Evolutionary conservation across 2,888 invertebrate species (phyloP), one percentile per base, ranked within the genome.

Genomic region (Rhimphoctona megacephalus): DNA sequence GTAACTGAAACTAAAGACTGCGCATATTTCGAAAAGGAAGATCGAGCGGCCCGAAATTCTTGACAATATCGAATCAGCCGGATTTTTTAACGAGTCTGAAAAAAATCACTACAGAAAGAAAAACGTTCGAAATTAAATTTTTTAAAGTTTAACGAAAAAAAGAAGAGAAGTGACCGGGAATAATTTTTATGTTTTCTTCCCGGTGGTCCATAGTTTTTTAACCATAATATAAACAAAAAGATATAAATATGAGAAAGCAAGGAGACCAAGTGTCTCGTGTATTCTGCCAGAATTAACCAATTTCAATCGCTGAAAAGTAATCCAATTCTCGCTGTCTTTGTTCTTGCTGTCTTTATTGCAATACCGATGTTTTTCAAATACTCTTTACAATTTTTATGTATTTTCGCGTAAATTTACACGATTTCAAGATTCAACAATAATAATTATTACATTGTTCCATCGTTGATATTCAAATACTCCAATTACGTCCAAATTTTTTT

Each of bases 191-290:
- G 19, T 64, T 72, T 52, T 74, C 14, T 61, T 17, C 64, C 52
- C 70, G 52, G 61, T 64, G 72, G 46, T 64, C 57, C 36, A 49
- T 61, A 72, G 64, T 83, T 80, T 83, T 77, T 86, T 76, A 76
- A 25, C 76, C 39, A 14, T 67, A 46, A 76, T 14, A 70, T 30
- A 66, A 69, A 80, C 30, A 39, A 66, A 39, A 64, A 72, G n/a
- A 81, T 22, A 33, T 57, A 39, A 30, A 80, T 22, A 49, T 22
- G 36, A n/a, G 39, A 74, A n/a, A 36, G 7, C 36, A 36, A 30
- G 39, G 22, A 74, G 57, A 74, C 22, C 22, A 25, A 57, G 78
- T 36, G 33, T 69, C 64, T 49, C 39, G 57, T 81, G 80, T 87
- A 85, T 77, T 77, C 33, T 33, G 54, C 49, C 66, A 72, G 64